These are phyloP conservation scores for Clarias macrocephalus DNA, from an alignment of 2,113 vertebrate genomes.

Conservation along the genomic window DNA sequence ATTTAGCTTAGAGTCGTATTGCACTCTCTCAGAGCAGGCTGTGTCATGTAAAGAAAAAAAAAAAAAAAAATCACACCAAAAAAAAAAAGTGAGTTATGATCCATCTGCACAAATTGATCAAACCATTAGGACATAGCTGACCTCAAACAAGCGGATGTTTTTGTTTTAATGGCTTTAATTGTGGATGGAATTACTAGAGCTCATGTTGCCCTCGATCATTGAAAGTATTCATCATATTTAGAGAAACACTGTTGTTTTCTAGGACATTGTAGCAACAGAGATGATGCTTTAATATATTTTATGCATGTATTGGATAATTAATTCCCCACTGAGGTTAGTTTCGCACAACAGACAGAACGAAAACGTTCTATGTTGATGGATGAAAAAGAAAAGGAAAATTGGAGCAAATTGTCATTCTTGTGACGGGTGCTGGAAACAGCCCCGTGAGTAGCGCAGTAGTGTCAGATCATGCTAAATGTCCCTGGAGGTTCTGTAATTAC, in stretches of 20 bases:
- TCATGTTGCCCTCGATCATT: constrained; percentile 30
- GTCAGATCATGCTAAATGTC: constrained; percentile 40
- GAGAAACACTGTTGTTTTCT: constrained; percentile 28
- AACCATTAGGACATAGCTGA: constrained; percentile 31
- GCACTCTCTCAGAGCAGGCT: constrained; percentile 6
- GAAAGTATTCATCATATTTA: constrained; percentile 12
- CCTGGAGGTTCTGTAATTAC: constrained; percentile 45
- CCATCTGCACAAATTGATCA: constrained; percentile 18
- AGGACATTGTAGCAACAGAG: constrained; percentile 17
- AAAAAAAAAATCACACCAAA: constrained; percentile 30
- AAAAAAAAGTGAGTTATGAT: not conserved
- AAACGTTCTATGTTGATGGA: not conserved
- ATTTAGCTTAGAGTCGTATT: not conserved
- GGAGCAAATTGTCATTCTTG: not conserved
- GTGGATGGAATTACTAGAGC: constrained; percentile 19
- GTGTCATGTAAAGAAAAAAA: constrained; percentile 40
- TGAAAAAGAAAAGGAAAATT: not conserved
- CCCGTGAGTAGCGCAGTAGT: constrained; percentile 8
- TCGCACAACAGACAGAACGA: constrained; percentile 6
- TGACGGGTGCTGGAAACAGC: constrained; percentile 23
- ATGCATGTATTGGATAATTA: constrained; percentile 27
- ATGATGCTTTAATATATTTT: constrained; percentile 11
- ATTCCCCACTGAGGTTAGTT: constrained; percentile 29
- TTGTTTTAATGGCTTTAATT: constrained; percentile 49
- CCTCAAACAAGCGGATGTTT: constrained; percentile 40